These are phyloP conservation scores for Scrobipalpa costella DNA, from an alignment of 2,888 invertebrate genomes.

Conservation along the genomic window DNA sequence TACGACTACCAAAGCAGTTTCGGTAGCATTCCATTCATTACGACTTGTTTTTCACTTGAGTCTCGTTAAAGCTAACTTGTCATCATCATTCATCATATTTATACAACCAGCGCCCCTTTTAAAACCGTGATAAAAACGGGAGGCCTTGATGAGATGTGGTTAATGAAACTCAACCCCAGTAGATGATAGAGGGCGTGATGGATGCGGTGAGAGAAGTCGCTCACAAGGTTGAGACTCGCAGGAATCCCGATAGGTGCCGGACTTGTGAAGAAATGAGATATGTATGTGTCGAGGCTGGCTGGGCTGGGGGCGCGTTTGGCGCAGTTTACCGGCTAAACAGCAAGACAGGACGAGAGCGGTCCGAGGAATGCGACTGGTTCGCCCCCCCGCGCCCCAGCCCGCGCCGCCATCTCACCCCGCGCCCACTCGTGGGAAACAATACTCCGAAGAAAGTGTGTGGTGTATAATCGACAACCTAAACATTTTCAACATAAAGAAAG, in stretches of 20 bases:
- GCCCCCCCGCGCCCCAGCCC: constrained; percentile 37
- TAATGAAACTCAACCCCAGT: not conserved
- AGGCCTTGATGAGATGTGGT: constrained; percentile 3
- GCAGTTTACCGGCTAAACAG: constrained; percentile 38
- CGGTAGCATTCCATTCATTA: constrained; percentile 26
- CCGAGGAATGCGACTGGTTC: constrained; percentile 55
- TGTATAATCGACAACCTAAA: constrained; percentile 36
- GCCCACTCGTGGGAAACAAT: constrained; percentile 48
- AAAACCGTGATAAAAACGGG: constrained; percentile 1
- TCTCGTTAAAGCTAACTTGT: constrained; percentile 13
- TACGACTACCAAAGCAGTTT: constrained; percentile 27
- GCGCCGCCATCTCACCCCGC: constrained; percentile 28
- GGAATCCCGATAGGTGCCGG: constrained; percentile 12
- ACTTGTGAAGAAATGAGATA: constrained; percentile 22
- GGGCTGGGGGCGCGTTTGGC: constrained; percentile 31
- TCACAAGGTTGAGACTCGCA: constrained; percentile 3
- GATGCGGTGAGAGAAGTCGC: constrained; percentile 1
- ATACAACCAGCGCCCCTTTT: not conserved
- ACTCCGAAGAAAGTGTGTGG: constrained; percentile 35
- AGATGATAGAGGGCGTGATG: constrained; percentile 4
- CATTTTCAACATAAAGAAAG: constrained; percentile 24
- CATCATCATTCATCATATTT: constrained; percentile 3
- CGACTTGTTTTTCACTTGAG: constrained; percentile 20
- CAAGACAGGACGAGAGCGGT: constrained; percentile 38
- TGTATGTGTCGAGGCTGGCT: constrained; percentile 15